These are phyloP conservation scores for Vulpes ferrilata DNA, from an alignment of 2,113 vertebrate genomes.

Conservation along the genomic window DNA sequence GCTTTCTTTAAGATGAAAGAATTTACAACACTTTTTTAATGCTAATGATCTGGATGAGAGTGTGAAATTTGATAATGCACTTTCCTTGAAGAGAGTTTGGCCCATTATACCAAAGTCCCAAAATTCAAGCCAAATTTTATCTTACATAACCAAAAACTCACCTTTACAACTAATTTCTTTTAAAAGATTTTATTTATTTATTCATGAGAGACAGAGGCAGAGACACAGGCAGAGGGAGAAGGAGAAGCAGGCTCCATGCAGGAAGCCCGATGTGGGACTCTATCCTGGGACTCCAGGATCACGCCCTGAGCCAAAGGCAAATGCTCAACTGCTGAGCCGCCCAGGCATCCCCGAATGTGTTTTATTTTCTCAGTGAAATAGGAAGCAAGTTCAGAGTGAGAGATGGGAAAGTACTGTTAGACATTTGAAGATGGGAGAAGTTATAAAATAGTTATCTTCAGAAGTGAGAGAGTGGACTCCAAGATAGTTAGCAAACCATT, in stretches of 20 bases:
- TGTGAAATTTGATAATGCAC: neutral
- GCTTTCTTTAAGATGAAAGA: constrained; percentile 15
- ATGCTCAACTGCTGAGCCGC: no score
- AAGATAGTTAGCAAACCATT: neutral
- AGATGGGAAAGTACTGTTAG: neutral
- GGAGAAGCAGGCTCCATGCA: no score
- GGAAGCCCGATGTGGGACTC: no score
- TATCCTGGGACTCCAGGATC: no score
- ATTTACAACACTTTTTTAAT: neutral
- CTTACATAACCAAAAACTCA: no score
- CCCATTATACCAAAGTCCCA: no score
- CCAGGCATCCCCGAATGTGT: neutral
- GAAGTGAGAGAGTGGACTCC: neutral
- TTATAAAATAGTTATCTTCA: neutral
- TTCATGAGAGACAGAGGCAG: no score
- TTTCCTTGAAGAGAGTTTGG: neutral
- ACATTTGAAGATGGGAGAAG: neutral
- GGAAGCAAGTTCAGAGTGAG: constrained; percentile 2
- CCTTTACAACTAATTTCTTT: no score
- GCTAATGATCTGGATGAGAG: neutral
- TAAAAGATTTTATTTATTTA: no score
- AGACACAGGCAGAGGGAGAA: no score
- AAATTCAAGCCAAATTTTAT: no score
- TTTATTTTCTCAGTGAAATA: constrained; percentile 47
- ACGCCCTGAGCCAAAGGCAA: no score